phyloP scores from a whole-genome alignment of 1,140 invertebrate species.

The Drosophila sechellia region DNA sequence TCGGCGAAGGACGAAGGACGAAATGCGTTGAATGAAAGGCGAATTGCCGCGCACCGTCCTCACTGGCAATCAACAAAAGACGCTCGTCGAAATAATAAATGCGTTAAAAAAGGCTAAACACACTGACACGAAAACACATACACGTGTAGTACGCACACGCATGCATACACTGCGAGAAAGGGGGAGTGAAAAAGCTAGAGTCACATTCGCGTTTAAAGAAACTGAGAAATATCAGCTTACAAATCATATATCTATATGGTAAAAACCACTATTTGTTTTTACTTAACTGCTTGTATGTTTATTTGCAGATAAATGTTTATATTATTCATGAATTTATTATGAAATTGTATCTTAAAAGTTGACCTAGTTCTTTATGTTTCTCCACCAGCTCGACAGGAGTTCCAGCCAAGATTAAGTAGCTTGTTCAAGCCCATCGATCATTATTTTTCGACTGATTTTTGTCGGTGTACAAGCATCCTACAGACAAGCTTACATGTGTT shows the following conservation, averaged over 20 bases:
- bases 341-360: too few relatives aligned
- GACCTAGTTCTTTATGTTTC: too few relatives aligned
- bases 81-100: slow-evolving; percentile 73
- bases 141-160: slow-evolving; percentile 9
- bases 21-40: slow-evolving; percentile 26
- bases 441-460: neutral
- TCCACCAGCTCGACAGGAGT: neutral
- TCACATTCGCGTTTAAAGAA: too few relatives aligned
- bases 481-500: slow-evolving; percentile 24
- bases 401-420: neutral
- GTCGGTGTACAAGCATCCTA: slow-evolving; percentile 11
- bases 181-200: too few relatives aligned
- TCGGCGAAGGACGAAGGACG: slow-evolving; percentile 51
- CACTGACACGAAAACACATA: slow-evolving; percentile 12
- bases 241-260: too few relatives aligned
- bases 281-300: too few relatives aligned
- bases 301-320: too few relatives aligned
- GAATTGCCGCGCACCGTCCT: slow-evolving; percentile 22
- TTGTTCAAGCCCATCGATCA: slow-evolving; percentile 1
- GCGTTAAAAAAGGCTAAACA: slow-evolving; percentile 62
- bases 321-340: too few relatives aligned
- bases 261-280: too few relatives aligned
- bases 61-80: slow-evolving; percentile 75
- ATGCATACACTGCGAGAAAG: slow-evolving; percentile 8
- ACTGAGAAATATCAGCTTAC: too few relatives aligned